Base-by-base conservation (phyloP, 2,113 vertebrate species). In the Upupa epops region DNA sequence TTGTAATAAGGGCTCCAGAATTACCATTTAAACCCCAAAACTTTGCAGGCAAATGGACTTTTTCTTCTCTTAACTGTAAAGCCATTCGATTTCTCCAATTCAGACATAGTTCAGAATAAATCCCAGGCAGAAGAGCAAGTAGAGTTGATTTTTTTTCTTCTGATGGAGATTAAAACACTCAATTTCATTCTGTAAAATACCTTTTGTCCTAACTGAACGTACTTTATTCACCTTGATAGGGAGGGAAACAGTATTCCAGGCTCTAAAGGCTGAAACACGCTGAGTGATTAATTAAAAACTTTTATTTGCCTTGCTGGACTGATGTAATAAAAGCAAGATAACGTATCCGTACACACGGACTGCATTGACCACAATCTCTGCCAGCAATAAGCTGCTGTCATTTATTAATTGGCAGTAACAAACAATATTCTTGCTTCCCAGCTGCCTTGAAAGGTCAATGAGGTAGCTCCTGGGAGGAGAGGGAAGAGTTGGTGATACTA, bases 201-300 rank as follows among this genome's bases (percentile, higher is more conserved):
- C 8, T 49, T 37, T 9, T 5, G 9, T 77, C 56, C 25, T 18
- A 49, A 40, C 34, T 55, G 55, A 45, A 60, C n/a, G 37, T 21
- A 9, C 32, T 73, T 90, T 60, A 72, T 55, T 82, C 5, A 32
- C 6, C 36, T 80, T 51, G 54, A 10, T 72, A 89, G 68, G 61
- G 29, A 91, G n/a, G n/a, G n/a, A 91, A 45, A 10, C 6, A 34
- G 31, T 37, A 65, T 86, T 91, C 52, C 46, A 66, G n/a, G n/a
- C 29, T 83, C 13, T 68, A 64, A 94, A 91, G 31, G 42, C 70
- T 60, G 46, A 86, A 91, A 75, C 20, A 17, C 3, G 8, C 49
- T 79, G 59, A 82, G 49, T 74, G 83, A 71, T 86, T 88, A 92
- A 94, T 92, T 90, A 80, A 93, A 88, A 83, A 17, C 12, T 48